A percentile compares a stretch with the other conserved stretches of the same genome.
Evolutionary conservation across 2,888 invertebrate species (phyloP).

Genomic region (Agrilus cyanescens): DNA sequence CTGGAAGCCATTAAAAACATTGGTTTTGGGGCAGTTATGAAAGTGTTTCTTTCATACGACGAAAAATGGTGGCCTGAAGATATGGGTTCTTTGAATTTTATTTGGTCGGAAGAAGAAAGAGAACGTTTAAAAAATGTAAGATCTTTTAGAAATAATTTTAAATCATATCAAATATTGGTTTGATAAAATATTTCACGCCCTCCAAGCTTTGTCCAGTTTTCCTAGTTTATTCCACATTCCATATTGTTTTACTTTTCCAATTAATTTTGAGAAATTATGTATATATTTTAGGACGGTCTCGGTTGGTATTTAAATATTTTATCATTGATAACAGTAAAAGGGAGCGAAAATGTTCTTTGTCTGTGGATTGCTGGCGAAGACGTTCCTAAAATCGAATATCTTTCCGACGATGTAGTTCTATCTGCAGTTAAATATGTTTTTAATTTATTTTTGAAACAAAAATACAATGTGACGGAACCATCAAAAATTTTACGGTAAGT

Average conservation of each 20-base stretch:
- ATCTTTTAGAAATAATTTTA: neutral
- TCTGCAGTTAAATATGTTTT: constrained; percentile 38
- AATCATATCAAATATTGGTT: neutral
- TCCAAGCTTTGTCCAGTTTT: constrained; percentile 13
- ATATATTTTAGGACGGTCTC: constrained; percentile 34
- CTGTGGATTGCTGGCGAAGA: constrained; percentile 54
- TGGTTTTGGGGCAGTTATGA: constrained; percentile 50
- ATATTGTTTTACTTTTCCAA: too few relatives aligned
- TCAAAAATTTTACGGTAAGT: constrained; percentile 21
- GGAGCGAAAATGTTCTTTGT: constrained; percentile 38
- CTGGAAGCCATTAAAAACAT: constrained; percentile 40
- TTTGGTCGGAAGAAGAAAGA: constrained; percentile 40
- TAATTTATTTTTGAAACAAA: constrained; percentile 38
- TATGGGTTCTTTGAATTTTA: constrained; percentile 34
- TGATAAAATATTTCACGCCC: neutral
- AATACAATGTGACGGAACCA: constrained; percentile 38
- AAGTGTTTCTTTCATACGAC: constrained; percentile 49
- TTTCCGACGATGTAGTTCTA: constrained; percentile 40
- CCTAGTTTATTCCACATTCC: too few relatives aligned
- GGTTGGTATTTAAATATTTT: constrained; percentile 48
- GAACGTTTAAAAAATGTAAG: constrained; percentile 10
- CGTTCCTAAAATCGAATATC: constrained; percentile 48
- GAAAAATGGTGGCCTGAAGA: constrained; percentile 46
- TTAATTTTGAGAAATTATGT: too few relatives aligned
- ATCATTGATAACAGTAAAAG: constrained; percentile 22